These are phyloP conservation scores for Luehdorfia chinensis DNA, from an alignment of 1,140 invertebrate genomes.

Conservation along the genomic window DNA sequence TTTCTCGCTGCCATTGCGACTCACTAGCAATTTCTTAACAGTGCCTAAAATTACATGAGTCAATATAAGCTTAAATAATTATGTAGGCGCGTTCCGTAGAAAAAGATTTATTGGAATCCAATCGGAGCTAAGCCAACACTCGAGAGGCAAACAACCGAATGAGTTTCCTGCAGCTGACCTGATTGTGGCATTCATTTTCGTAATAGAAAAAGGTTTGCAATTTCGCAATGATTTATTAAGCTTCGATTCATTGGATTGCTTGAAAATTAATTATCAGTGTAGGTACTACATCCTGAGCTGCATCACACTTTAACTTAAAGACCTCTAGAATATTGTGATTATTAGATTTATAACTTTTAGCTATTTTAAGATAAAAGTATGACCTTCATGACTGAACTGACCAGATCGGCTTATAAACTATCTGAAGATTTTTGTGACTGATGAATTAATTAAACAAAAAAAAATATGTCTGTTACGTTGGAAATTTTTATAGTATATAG, in stretches of 20 bases:
- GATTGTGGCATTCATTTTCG: constrained; percentile 17
- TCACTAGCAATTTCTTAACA: too few species aligned
- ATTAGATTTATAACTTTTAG: too few species aligned
- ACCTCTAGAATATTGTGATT: background rate
- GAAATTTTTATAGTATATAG: too few species aligned
- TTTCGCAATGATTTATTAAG: constrained; percentile 17
- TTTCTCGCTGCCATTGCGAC: too few species aligned
- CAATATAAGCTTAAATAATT: background rate
- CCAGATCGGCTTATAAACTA: too few species aligned
- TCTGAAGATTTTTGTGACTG: too few species aligned
- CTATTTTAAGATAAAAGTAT: too few species aligned
- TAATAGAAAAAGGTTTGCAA: constrained; percentile 19
- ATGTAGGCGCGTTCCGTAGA: background rate
- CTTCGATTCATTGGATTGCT: constrained; percentile 9
- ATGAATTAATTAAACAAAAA: too few species aligned
- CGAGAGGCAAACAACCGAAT: constrained; percentile 15
- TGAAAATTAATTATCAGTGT: background rate
- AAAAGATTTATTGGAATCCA: constrained; percentile 9
- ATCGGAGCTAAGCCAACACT: background rate
- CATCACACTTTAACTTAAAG: background rate
- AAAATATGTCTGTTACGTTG: too few species aligned
- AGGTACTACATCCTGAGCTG: background rate
- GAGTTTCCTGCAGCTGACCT: constrained; percentile 15
- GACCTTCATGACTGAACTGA: too few species aligned
- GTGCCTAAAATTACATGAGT: background rate